A percentile compares a stretch with the other conserved stretches of the same genome.
Evolutionary conservation across 2,113 vertebrate genomes (phyloP).

Genomic region (Vidua chalybeata): DNA sequence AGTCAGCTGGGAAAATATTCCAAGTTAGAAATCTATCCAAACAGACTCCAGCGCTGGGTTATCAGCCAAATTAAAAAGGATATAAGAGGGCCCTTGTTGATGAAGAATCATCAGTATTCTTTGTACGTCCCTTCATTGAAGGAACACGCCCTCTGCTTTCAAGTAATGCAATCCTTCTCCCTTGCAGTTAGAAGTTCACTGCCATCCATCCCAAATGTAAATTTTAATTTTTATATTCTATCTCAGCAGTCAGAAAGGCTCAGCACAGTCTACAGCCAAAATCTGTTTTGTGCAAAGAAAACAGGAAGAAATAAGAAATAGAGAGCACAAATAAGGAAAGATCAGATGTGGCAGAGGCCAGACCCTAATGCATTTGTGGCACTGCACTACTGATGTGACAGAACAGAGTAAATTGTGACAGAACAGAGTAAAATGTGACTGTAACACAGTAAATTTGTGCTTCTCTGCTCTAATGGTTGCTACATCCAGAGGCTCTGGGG

Average conservation of each 20-base stretch:
- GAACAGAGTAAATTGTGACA: neutral
- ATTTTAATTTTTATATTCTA: neutral
- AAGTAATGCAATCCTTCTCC: neutral
- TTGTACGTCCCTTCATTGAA: fast-evolving
- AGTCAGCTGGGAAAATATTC: neutral
- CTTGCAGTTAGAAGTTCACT: neutral
- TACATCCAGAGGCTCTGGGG: neutral
- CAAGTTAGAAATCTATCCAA: neutral
- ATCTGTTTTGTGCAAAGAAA: neutral
- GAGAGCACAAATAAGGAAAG: neutral
- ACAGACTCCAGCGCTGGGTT: neutral
- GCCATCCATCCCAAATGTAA: neutral
- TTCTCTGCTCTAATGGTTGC: neutral
- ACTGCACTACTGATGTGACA: neutral
- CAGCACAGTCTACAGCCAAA: neutral
- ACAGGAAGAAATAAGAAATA: neutral
- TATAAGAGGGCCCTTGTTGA: neutral
- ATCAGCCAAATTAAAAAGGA: neutral
- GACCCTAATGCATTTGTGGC: neutral
- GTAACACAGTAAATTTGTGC: neutral
- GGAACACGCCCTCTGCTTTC: neutral
- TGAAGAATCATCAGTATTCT: neutral
- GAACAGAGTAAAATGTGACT: neutral
- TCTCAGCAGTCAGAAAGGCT: neutral
- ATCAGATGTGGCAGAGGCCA: neutral